Conservation (phyloP, 2,797 vertebrate genomes). For the Epinephelus coioides region DNA sequence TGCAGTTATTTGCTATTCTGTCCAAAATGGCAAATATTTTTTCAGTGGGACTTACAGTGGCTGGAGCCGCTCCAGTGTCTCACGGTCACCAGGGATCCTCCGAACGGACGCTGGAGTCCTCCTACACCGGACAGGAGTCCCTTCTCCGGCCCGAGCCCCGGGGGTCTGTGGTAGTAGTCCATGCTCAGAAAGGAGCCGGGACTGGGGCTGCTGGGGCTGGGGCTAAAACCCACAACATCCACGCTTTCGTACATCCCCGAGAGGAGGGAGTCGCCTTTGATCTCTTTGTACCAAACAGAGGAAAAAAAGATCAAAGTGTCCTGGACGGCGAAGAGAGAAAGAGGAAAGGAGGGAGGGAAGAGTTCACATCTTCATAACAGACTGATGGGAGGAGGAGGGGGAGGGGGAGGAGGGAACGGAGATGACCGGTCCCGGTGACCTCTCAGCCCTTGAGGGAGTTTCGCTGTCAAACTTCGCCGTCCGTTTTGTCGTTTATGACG, state of each 20-base stretch:
- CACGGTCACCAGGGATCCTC: conserved; percentile 63
- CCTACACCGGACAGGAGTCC: conserved; percentile 63
- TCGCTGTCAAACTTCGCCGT: conserved; percentile 4
- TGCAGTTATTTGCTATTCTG: background rate
- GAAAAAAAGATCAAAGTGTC: conserved; percentile 55
- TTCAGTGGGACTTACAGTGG: conserved; percentile 72
- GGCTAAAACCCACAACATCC: conserved; percentile 77
- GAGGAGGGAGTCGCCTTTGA: conserved; percentile 40
- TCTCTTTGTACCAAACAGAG: conserved; percentile 44
- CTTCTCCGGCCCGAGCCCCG: conserved; percentile 78
- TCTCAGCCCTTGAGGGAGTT: conserved; percentile 42
- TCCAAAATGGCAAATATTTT: background rate
- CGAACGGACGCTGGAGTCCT: conserved; percentile 73
- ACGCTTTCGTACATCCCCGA: conserved; percentile 79
- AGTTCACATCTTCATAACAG: conserved; percentile 78
- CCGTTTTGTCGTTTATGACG: background rate
- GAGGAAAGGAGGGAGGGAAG: conserved; percentile 41
- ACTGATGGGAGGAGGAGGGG: conserved; percentile 34
- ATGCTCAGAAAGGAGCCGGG: conserved; percentile 76
- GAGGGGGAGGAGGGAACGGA: conserved; percentile 6
- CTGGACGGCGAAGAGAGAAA: conserved; percentile 30
- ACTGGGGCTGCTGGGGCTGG: conserved; percentile 70
- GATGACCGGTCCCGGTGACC: conserved; percentile 66
- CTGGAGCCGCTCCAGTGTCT: conserved; percentile 81
- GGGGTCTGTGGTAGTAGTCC: conserved; percentile 82